phyloP scores from a whole-genome alignment of 2,888 invertebrate genomes.

The Bombylius major region DNA sequence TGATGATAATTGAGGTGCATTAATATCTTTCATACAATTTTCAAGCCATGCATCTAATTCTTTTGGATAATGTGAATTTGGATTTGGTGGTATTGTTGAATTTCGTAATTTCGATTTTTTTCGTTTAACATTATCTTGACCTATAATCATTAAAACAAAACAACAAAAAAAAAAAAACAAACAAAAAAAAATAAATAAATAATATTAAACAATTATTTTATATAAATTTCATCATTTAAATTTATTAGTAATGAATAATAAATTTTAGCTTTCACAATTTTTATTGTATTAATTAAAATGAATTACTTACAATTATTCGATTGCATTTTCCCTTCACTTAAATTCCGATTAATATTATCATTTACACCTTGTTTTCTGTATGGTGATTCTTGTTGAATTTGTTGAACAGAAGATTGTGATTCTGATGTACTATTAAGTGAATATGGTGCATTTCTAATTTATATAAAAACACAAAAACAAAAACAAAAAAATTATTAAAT shows the following conservation, averaged over 20 bases:
- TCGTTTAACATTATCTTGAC: conserved; percentile 28
- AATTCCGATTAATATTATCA: too few relatives aligned
- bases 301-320: background rate
- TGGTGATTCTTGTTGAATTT: background rate
- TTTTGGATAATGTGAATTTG: conserved; percentile 14
- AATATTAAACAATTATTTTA: too few relatives aligned
- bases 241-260: too few relatives aligned
- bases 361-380: too few relatives aligned
- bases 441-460: background rate
- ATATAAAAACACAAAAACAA: background rate
- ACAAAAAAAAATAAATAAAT: too few relatives aligned
- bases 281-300: too few relatives aligned
- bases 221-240: too few relatives aligned
- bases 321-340: background rate
- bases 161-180: too few relatives aligned
- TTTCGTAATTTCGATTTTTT: conserved; percentile 34
- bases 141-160: conserved; percentile 11
- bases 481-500: too few relatives aligned
- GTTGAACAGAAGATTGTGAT: background rate
- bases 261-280: too few relatives aligned
- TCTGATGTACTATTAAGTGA: background rate
- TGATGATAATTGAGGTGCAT: conserved; percentile 31
- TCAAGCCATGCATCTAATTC: conserved; percentile 36
- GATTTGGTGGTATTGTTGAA: conserved; percentile 16
- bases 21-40: conserved; percentile 33